Base-by-base conservation (phyloP, 1,140 invertebrate genomes). In the Cydia amplana region DNA sequence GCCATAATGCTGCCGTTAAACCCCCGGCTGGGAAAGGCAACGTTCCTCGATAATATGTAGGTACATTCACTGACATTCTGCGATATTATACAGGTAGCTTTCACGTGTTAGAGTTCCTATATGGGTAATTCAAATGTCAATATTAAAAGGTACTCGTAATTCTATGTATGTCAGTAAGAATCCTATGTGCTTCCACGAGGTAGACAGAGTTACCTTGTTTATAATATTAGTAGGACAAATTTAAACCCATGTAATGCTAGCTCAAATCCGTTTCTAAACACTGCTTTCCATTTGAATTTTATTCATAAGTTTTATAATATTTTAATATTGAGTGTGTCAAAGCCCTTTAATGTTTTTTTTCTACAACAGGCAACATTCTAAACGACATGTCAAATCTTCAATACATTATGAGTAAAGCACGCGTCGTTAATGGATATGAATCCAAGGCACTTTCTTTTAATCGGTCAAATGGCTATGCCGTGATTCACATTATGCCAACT, bases 371-470 rank as follows among this genome's bases (percentile, higher is more conserved):
- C 36, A 60, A 70, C 46, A 73, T 78, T 80, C 73, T 67, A 78
- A 81, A 79, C 70, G 73, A 70, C 51, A 63, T 65, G 32, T 20
- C 74, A 75, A 67, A 16, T 36, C 74, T 80, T 77, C 76, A 79
- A 78, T 78, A 79, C 76, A 70, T 78, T 72, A 74, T 82, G 81
- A 82, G 70, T 83, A 80, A 79, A 78, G 67, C 75, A 76, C 76
- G 75, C 75, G 74, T 78, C 77, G 79, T 79, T 87, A 86, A 85
- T 86, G 82, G 82, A 77, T 83, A 76, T n/a, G n/a, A n/a, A n/a
- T 83, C 80, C 75, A 79, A 83, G 32, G 80, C 60, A 74, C 82
- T 82, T 83, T 87, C 79, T 79, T 81, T 78, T 76, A 79, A 79
- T 79, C 78, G 72, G 75, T 76, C 64, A 76, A 75, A 78, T 76